Base-by-base conservation (phyloP, 2,888 invertebrate species). In the Stenodera caucasica region DNA sequence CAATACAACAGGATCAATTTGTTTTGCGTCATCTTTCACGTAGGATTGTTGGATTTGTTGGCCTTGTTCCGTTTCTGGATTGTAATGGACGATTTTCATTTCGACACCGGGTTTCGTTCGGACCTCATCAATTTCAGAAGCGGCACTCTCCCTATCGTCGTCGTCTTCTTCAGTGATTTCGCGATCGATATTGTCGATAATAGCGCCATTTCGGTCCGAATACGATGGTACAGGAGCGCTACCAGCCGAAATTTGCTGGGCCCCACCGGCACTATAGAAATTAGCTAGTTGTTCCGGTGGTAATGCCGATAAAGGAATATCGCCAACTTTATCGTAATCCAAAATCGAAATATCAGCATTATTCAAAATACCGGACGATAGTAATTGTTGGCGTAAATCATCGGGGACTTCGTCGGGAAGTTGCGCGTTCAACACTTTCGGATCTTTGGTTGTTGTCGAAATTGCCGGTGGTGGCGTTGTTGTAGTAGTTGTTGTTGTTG, bases 401-500 rank as follows among this genome's bases (percentile, higher is more conserved):
- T 92, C 93, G 4, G 94, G 94, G 6, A 94, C 93, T 82, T 94
- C 94, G 72, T 92, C 93, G 11, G 94, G 94, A 49, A 94, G 81
- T 69, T 84, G 81, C 45, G 81, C 78, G 67, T 87, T 84, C 61
- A 85, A 77, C 37, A 84, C 82, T 73, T 83, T 85, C 55, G 83
- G 83, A 70, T 86, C 87, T 70, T 76, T 75, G 0, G 78, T 78
- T 0, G 81, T 80, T 29, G 81, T 81, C 3, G 78, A 75, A 9
- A 78, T 76, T 67, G 81, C 81, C 30, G 82, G 75, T 58, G 81
- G 80, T 37, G 81, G 75, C 62, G 79, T 83, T 52, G 83, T 80
- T 1, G 83, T 82, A 57, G 84, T 84, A 0, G 81, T 75, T 0
- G 84, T 81, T 49, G 84, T 81, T 35, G 84, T 83, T 2, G 85